Base-by-base conservation (phyloP, 2,888 invertebrate species). In the Cylindroiulus punctatus region DNA sequence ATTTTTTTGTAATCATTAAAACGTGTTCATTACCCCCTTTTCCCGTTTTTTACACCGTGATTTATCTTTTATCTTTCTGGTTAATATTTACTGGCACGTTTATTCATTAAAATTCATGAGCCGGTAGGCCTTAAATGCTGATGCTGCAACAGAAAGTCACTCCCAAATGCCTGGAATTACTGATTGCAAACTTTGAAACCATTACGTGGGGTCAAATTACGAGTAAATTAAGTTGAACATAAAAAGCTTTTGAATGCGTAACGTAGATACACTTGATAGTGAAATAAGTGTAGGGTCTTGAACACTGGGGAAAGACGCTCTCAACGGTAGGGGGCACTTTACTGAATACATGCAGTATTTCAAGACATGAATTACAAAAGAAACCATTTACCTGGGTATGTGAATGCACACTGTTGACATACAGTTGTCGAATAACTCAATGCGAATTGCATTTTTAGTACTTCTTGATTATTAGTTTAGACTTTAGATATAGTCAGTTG, bases 71-170 rank as follows among this genome's bases (percentile, higher is more conserved):
- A 76, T 76, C 76, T 76, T 30, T 14, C 30, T 76, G 30, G 17
- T 76, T 32, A 76, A 76, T 76, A 76, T 76, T 76, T 76, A 76
- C 76, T 76, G 76, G 76, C 76, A 76, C 76, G 76, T 76, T 76
- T 76, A 76, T 76, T 76, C 76, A 76, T 76, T 76, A 76, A 76
- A 76, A 76, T 76, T 30, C 76, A 76, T 76, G 76, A 76, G 17
- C 14, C 30, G 76, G 14, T 76, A 30, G 76, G 30, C 14, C 76
- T 76, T 36, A 36, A 36, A 8, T 26, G 26, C 8, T 17, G 47
- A 47, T 65, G 12, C 0, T 22, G 65, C 26, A 26, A 57, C n/a
- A 22, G 65, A 76, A 30, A 30, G 12, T 76, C 26, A 30, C 76
- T 76, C 30, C 76, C 30, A 30, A 76, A 76, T 30, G 76, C 76